Conservation (phyloP, 2,888 invertebrate species). For the Rhodophaea formosa region DNA sequence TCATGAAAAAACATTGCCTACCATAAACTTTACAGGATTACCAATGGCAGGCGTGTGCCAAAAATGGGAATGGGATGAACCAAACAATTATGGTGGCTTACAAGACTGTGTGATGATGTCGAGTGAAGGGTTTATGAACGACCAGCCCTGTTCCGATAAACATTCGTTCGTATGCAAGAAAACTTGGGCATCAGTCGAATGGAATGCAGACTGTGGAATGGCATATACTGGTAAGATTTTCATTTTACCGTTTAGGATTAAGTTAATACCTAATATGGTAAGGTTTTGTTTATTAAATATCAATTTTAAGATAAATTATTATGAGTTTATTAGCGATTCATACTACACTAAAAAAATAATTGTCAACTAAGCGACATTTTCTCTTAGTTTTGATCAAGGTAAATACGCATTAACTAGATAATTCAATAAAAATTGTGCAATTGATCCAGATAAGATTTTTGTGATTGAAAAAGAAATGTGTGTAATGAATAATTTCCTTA, state of each 20-base stretch:
- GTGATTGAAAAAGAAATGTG: no score
- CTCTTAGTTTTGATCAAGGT: no score
- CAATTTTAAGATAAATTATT: no score
- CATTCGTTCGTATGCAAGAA: slow-evolving; percentile 64
- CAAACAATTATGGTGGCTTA: slow-evolving; percentile 43
- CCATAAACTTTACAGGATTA: slow-evolving; percentile 37
- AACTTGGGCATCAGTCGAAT: slow-evolving; percentile 42
- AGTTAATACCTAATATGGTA: no score
- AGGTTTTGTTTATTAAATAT: no score
- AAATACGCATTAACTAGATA: no score
- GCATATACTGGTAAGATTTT: slow-evolving; percentile 46
- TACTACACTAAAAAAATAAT: no score
- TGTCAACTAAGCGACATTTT: no score
- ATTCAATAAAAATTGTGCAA: no score
- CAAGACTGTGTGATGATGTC: slow-evolving; percentile 52
- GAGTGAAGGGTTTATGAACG: slow-evolving; percentile 43
- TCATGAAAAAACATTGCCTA: not conserved
- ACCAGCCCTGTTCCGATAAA: slow-evolving; percentile 43
- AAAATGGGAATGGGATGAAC: slow-evolving; percentile 55
- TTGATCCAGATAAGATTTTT: no score
- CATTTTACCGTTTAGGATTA: not conserved
- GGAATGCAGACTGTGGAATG: slow-evolving; percentile 55
- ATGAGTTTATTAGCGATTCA: no score
- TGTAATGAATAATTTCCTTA: no score
- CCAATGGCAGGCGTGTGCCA: slow-evolving; percentile 48